Conservation (phyloP, 2,888 invertebrate genomes). For the Hirtodrosophila histrioides region DNA sequence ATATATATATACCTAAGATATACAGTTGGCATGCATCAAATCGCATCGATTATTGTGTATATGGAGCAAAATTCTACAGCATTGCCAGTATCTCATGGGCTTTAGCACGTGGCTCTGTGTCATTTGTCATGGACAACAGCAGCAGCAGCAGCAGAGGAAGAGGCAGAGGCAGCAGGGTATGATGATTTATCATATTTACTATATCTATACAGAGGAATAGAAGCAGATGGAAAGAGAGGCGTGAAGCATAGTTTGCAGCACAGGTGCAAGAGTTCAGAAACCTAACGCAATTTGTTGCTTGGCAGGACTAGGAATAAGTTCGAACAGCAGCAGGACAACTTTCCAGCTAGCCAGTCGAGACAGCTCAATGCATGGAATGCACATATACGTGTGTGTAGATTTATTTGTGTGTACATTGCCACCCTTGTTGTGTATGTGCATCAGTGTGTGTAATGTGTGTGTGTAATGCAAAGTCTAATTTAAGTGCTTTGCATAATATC, state of each 20-base stretch:
- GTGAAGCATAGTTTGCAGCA: conserved; percentile 12
- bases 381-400: conserved; percentile 7
- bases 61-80: conserved; percentile 38
- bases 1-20: conserved; percentile 15
- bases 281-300: conserved; percentile 75
- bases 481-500: conserved; percentile 66
- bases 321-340: conserved; percentile 11
- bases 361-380: conserved; percentile 16
- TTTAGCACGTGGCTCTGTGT: conserved; percentile 57
- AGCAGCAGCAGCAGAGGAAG: conserved; percentile 32
- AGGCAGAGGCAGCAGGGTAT: conserved; percentile 22
- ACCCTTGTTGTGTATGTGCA: not conserved
- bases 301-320: conserved; percentile 32
- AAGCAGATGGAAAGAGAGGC: not conserved
- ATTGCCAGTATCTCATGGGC: conserved; percentile 45
- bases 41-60: conserved; percentile 77
- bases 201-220: conserved; percentile 18
- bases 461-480: conserved; percentile 44
- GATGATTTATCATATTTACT: conserved; percentile 79
- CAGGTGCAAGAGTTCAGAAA: conserved; percentile 75
- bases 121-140: conserved; percentile 72
- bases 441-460: conserved; percentile 12
- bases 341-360: conserved; percentile 20
- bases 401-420: conserved; percentile 10
- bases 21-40: conserved; percentile 70